A percentile compares a stretch with the other conserved stretches of the same genome.
phyloP scores from a whole-genome alignment of 1,140 invertebrate genomes.

The Achroia grisella region DNA sequence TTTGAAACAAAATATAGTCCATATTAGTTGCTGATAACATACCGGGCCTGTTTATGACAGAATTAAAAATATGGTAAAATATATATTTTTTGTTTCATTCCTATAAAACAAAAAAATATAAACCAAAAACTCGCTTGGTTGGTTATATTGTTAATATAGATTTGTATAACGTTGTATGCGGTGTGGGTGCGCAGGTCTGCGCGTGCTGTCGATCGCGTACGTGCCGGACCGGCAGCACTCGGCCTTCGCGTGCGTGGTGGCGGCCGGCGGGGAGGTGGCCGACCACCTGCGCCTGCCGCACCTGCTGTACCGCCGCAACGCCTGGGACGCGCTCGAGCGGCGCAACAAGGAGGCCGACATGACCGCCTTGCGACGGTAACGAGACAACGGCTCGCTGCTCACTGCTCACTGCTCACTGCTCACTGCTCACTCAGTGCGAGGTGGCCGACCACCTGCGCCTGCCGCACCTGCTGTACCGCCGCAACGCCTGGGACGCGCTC shows the following conservation, averaged over 20 bases:
- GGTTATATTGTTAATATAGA: too few species aligned
- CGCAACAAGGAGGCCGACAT: conserved; percentile 84
- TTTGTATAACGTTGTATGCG: too few species aligned
- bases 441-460: conserved; percentile 87
- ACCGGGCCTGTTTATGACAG: too few species aligned
- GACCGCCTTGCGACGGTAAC: conserved; percentile 80
- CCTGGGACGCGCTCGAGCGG: conserved; percentile 50
- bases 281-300: conserved; percentile 92
- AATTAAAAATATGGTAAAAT: too few species aligned
- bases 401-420: conserved; percentile 60
- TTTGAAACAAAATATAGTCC: too few species aligned
- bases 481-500: conserved; percentile 50
- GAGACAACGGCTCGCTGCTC: too few species aligned
- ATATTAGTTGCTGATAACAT: too few species aligned
- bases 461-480: conserved; percentile 86
- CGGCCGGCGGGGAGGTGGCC: conserved; percentile 91
- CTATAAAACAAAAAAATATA: too few species aligned
- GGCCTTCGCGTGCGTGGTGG: conserved; percentile 91
- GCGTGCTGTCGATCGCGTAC: conserved; percentile 92
- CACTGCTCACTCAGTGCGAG: too few species aligned
- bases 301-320: conserved; percentile 81
- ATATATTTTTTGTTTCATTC: too few species aligned
- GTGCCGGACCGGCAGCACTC: conserved; percentile 90
- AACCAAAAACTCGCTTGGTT: too few species aligned
- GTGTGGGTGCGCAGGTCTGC: conserved; percentile 77